Evolutionary conservation across 2,888 invertebrate genomes (phyloP).

Genomic region (Protodeltote pygarga): DNA sequence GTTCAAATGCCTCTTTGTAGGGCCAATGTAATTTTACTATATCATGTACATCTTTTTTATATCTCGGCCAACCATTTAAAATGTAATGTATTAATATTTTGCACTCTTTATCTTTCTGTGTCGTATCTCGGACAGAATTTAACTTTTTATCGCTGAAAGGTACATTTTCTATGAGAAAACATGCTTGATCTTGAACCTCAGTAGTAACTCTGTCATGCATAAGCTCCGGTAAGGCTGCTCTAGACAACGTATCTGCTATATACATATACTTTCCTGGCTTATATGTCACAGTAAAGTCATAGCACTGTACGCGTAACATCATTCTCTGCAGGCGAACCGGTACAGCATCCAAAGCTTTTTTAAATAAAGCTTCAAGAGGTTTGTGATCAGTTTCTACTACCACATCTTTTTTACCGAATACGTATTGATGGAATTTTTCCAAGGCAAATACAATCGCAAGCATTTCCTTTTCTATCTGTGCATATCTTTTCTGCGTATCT

Average conservation of each 20-base stretch:
- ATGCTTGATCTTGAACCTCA: constrained; percentile 2
- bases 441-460: constrained; percentile 49
- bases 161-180: constrained; percentile 1
- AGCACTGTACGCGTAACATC: constrained; percentile 43
- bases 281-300: constrained; percentile 42
- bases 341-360: constrained; percentile 17
- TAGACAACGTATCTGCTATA: constrained; percentile 22
- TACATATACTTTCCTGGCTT: constrained; percentile 28
- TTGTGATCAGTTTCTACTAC: constrained; percentile 20
- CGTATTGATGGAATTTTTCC: constrained; percentile 47
- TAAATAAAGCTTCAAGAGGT: constrained; percentile 4
- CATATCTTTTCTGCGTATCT: constrained; percentile 35
- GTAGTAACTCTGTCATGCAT: background rate
- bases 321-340: constrained; percentile 46
- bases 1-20: background rate
- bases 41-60: background rate
- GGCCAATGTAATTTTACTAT: background rate
- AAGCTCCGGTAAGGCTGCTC: constrained; percentile 2
- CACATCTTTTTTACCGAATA: constrained; percentile 40
- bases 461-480: constrained; percentile 54
- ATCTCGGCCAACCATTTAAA: constrained; percentile 1
- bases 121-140: background rate
- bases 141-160: constrained; percentile 1
- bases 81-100: background rate
- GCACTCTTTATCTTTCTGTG: background rate